Base-by-base conservation (phyloP, 2,888 invertebrate species). In the Mythimna ferrago region DNA sequence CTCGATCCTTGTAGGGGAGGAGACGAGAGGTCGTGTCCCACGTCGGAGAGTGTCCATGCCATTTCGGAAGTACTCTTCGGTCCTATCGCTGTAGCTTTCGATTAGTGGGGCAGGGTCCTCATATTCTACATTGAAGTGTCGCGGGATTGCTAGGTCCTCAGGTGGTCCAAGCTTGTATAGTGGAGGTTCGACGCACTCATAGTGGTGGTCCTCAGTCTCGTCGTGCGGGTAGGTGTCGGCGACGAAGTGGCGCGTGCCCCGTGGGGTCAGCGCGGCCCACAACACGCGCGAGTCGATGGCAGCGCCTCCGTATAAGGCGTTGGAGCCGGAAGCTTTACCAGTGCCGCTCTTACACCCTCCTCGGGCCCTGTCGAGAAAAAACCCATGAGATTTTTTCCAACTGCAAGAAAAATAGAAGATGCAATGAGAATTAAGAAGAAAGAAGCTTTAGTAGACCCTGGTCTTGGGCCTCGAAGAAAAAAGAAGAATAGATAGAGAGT, bases 221-320 rank as follows among this genome's bases (percentile, higher is more conserved):
- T 97, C 97, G 77, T 97, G 96, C 0, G 97, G 97, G 91, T 97
- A 97, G 41, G 96, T 97, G 90, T 97, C 97, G 0, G 97, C 97
- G 71, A 98, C 97, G 90, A 98, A 98, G 92, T 98, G 98, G 35
- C 98, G 96, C 0, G 98, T 98, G 19, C 98, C 98, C 32, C 98
- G 97, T 0, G 98, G 98, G 0, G 98, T 98, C 14, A 98, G 93
- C 0, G 98, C 98, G 1, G 98, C 98, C 98, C 98, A 98, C 62
- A 98, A 96, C 3, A 98, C 97, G 10, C 98, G 96, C 6, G 97
- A 97, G 89, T 98, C 97, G 19, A 97, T 96, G 32, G 97, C 97
- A 21, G 97, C 94, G 65, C 95, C 94, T 2, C 95, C 96, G 80
- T 96, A 96, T 0, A 96, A 84, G 0, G 95, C 93, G 83, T 94